Evolutionary conservation across 2,113 vertebrate species (phyloP), one percentile per base, ranked within the genome.

Genomic region (Forbesichthys papilliferus): DNA sequence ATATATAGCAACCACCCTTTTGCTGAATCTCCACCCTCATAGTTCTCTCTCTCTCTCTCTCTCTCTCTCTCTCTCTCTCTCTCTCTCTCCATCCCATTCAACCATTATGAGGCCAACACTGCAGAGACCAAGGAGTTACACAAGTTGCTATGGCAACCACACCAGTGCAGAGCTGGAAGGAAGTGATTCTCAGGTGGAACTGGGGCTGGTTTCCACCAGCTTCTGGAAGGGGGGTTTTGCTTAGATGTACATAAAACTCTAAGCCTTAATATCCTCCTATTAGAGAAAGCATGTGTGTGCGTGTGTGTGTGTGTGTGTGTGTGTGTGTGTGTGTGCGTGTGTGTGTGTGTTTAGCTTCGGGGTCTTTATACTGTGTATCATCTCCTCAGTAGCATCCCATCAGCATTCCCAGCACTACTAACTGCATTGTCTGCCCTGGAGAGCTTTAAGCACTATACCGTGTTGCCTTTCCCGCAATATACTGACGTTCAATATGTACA

Each of bases 91-190:
- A 27, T 58, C 75, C 48, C 27, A 68, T 54, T 49, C 49, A 63
- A 49, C 18, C 62, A 33, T 58, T 27, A 20, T 20, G 61, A 67
- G 62, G 51, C 61, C 16, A 69, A 61, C 33, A 27, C 49, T 48
- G 72, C 55, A 33, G 53, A 78, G 68, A 69, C 48, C 0, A 2
- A 63, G 73, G 67, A 83, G 48, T 77, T 75, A 9, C 54, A 63
- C 64, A 60, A 61, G 84, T 91, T 82, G 66, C 87, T 60, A 88
- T 88, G 71, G 87, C 81, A 88, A 87, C 90, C 66, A 70, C 71
- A 68, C 46, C 20, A 34, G 64, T 66, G 81, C 59, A 54, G 61
- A 59, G 36, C 54, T 71, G 68, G 59, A 59, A 55, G 47, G 0
- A 27, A 9, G 20, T 5, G 56, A 18, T 61, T 66, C 59, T 68